Evolutionary conservation across 2,888 invertebrate genomes (phyloP).

Genomic region (Hypolimnas misippus): DNA sequence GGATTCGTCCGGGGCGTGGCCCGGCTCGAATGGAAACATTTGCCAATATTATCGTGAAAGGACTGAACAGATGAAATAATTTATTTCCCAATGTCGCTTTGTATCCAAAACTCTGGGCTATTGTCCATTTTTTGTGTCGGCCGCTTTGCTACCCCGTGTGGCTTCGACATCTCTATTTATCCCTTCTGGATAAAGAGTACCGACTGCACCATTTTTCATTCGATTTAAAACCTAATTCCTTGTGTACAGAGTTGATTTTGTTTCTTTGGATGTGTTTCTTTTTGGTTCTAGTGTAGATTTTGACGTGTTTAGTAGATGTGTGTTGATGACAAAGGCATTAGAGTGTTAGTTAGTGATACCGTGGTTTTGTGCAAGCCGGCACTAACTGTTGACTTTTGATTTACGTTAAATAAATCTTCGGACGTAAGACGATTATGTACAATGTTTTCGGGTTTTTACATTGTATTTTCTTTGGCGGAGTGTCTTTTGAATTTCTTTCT

Average conservation of each 20-base stretch:
- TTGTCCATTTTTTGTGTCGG: conserved; percentile 79
- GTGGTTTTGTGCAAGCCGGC: conserved; percentile 74
- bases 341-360: conserved; percentile 74
- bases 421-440: conserved; percentile 65
- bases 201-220: conserved; percentile 52
- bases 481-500: conserved; percentile 15
- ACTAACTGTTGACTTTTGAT: conserved; percentile 66
- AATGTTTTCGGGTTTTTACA: conserved; percentile 42
- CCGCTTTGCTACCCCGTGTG: conserved; percentile 72
- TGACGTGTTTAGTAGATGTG: conserved; percentile 64
- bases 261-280: conserved; percentile 20
- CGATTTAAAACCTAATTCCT: conserved; percentile 30
- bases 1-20: conserved; percentile 76
- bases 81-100: conserved; percentile 82
- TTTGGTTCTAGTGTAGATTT: conserved; percentile 23
- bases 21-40: conserved; percentile 82
- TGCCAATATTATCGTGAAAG: conserved; percentile 84
- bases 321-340: conserved; percentile 80
- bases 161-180: conserved; percentile 78
- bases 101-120: conserved; percentile 78
- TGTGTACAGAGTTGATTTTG: conserved; percentile 13
- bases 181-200: conserved; percentile 69
- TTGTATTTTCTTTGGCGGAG: conserved; percentile 20
- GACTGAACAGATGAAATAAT: conserved; percentile 83
- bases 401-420: conserved; percentile 68